These are phyloP conservation scores for Sardina pilchardus DNA, from an alignment of 2,113 vertebrate genomes.

Conservation along the genomic window DNA sequence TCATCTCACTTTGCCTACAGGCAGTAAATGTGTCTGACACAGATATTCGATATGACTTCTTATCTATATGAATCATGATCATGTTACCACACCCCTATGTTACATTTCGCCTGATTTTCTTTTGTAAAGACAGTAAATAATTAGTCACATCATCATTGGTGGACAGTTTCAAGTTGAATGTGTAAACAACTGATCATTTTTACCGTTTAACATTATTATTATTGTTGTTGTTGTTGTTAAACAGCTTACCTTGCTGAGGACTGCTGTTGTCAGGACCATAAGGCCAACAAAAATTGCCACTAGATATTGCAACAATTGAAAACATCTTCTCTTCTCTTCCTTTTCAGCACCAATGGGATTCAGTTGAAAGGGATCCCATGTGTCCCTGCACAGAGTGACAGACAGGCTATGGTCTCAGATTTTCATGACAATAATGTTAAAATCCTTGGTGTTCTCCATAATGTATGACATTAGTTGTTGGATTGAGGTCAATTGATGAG, in stretches of 20 bases:
- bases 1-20: background rate
- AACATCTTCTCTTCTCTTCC: constrained; percentile 66
- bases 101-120: no score
- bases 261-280: constrained; percentile 63
- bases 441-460: background rate
- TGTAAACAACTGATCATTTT: background rate
- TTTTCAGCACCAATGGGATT: constrained; percentile 74
- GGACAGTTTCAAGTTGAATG: no score
- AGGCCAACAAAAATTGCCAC: constrained; percentile 69
- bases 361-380: constrained; percentile 78
- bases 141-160: background rate
- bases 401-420: background rate
- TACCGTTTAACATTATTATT: background rate
- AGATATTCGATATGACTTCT: background rate
- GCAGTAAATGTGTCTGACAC: background rate
- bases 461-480: no score
- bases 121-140: background rate
- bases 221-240: no score
- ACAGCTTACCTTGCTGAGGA: constrained; percentile 68
- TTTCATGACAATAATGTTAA: background rate
- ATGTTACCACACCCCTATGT: background rate
- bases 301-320: constrained; percentile 63
- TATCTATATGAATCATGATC: background rate
- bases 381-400: constrained; percentile 59
- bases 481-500: no score